Base-by-base conservation (phyloP, 2,113 vertebrate species). In the Sceloporus undulatus region DNA sequence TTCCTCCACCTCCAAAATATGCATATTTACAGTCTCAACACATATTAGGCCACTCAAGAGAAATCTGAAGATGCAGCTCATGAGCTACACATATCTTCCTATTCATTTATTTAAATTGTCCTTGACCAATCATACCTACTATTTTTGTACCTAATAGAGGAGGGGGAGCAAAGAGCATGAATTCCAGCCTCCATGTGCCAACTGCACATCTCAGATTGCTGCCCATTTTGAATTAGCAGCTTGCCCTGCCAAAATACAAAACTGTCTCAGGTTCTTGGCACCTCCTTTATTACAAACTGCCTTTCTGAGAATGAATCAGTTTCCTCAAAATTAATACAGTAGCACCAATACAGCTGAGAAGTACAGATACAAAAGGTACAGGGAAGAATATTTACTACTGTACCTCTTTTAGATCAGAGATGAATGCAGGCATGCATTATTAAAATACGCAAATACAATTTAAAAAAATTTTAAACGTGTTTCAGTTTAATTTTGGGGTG, bases 1-100 rank as follows among this genome's bases (percentile, higher is more conserved):
- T 68, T 86, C 56, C 48, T 76, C 34, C 89, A 90, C 87, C 84
- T 87, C 88, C 79, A 91, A 90, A 66, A 93, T 79, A 90, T 77
- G 93, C 86, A 86, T 84, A 68, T 87, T 85, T 89, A 86, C 82
- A 90, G 66, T 0, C 0, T 82, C 65, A 89, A 90, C 48, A 71
- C 84, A 88, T 59, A 80, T 68, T 82, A 79, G 84, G 87, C 70
- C 42, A 16, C 73, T 83, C 89, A 19, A 85, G 74, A 91, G 87
- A 40, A 71, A 48, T 42, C 83, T 77, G n/a, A 70, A 40, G 0
- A 7, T 79, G 68, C 74, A 87, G 75, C 62, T 82, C 82, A 0
- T 0, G 23, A 29, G 80, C 52, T 14, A 75, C 21, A 77, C 13
- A 73, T 70, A 81, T 14, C 18, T 40, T 54, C 68, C 40, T 21